Conservation (phyloP, 2,888 invertebrate species). For the Dromius quadrimaculatus region DNA sequence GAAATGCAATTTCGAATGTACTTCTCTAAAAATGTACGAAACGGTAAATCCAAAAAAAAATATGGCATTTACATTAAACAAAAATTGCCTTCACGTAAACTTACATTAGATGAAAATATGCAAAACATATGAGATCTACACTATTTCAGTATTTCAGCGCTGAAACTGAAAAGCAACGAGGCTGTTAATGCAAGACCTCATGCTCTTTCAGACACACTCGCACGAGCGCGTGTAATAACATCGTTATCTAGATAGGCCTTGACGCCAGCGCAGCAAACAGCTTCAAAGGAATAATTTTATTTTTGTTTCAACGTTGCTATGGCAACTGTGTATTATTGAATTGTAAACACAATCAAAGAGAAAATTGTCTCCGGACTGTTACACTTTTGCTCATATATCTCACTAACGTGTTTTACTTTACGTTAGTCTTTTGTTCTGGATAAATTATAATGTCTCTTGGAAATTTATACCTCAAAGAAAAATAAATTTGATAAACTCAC, state of each 20-base stretch:
- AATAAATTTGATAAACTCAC: too few relatives aligned
- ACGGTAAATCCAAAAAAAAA: constrained; percentile 37
- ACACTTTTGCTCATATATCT: constrained; percentile 25
- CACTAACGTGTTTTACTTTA: neutral
- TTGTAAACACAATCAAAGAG: constrained; percentile 50
- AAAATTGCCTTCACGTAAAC: constrained; percentile 42
- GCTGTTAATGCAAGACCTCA: neutral
- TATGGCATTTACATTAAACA: constrained; percentile 45
- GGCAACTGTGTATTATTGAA: constrained; percentile 47
- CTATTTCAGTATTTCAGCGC: constrained; percentile 20
- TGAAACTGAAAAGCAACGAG: neutral
- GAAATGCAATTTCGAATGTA: constrained; percentile 30
- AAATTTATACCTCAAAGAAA: too few relatives aligned
- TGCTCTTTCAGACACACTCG: neutral
- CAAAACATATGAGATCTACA: constrained; percentile 48
- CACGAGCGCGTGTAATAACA: constrained; percentile 39
- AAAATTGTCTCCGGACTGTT: constrained; percentile 46
- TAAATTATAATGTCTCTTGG: too few relatives aligned
- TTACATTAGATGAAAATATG: constrained; percentile 50
- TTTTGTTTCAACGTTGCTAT: constrained; percentile 48
- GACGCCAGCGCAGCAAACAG: constrained; percentile 31
- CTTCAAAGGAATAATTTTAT: constrained; percentile 51
- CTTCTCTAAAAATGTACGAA: constrained; percentile 6
- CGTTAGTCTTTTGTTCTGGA: too few relatives aligned
- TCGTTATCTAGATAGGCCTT: constrained; percentile 49